Evolutionary conservation across 2,113 vertebrate genomes (phyloP).

Genomic region (Pantherophis guttatus): DNA sequence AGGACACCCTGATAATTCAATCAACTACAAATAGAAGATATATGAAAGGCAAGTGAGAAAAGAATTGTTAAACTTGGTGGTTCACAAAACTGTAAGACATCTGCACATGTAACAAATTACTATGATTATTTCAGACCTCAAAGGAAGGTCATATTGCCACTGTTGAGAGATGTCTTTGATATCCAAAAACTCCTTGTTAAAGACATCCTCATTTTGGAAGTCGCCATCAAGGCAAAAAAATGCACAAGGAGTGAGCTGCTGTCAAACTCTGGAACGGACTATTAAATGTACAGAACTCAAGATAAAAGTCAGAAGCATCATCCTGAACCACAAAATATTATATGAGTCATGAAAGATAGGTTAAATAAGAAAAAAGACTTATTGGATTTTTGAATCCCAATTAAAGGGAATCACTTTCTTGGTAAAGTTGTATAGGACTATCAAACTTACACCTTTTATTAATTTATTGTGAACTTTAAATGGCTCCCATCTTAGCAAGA

Average conservation of each 20-base stretch:
- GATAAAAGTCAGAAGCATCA: background rate
- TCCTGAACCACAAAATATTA: background rate
- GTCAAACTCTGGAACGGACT: background rate
- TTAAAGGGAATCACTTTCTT: background rate
- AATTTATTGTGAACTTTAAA: background rate
- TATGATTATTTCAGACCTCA: background rate
- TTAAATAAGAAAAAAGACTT: background rate
- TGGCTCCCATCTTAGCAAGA: background rate
- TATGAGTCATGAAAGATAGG: background rate
- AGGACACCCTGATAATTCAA: background rate
- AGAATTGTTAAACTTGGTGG: background rate
- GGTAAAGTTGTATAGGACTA: background rate
- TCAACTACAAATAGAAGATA: background rate
- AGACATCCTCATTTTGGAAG: background rate
- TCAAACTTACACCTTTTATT: background rate
- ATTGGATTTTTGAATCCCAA: background rate
- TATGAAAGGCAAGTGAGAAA: background rate
- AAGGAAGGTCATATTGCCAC: background rate
- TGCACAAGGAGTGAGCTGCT: background rate
- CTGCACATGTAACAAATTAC: background rate
- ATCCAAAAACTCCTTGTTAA: background rate
- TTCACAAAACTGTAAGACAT: background rate
- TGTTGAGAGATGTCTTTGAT: background rate
- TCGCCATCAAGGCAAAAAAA: background rate
- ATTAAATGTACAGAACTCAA: background rate